Percentiles rank a stretch among this genome's conserved stretches.
phyloP scores from a whole-genome alignment of 2,888 invertebrate genomes.

The Archips xylosteana region DNA sequence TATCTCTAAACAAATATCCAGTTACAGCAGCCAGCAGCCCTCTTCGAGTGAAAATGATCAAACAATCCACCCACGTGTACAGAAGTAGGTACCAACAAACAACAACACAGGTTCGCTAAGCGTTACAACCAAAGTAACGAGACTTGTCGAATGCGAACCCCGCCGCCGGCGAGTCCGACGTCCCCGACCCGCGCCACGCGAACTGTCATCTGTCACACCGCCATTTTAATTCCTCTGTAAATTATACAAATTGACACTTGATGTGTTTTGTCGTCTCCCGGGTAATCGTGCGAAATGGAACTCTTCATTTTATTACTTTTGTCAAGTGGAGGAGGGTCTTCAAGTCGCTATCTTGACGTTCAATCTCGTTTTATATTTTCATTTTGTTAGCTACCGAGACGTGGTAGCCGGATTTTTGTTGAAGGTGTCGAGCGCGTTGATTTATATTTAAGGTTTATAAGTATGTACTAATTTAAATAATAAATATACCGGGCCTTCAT shows the following conservation, averaged over 20 bases:
- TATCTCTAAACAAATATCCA: constrained; percentile 72
- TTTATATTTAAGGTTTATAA: constrained; percentile 32
- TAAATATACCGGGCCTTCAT: constrained; percentile 50
- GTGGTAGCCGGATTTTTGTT: constrained; percentile 28
- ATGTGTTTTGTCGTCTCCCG: constrained; percentile 81
- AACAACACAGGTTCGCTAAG: constrained; percentile 3
- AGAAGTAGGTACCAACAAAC: neutral
- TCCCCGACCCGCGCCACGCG: constrained; percentile 53
- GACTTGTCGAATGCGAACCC: constrained; percentile 43
- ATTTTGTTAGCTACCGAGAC: constrained; percentile 48
- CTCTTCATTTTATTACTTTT: constrained; percentile 70
- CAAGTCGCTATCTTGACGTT: constrained; percentile 52
- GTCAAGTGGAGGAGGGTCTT: constrained; percentile 57
- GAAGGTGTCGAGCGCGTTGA: constrained; percentile 37
- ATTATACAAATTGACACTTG: constrained; percentile 82
- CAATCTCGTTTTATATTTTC: constrained; percentile 50
- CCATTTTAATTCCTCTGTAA: constrained; percentile 78
- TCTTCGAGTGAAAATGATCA: constrained; percentile 53
- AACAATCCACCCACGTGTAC: constrained; percentile 45
- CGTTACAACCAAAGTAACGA: constrained; percentile 10
- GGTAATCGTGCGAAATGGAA: constrained; percentile 76
- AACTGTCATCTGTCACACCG: constrained; percentile 77
- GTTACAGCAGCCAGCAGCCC: constrained; percentile 53
- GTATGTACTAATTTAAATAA: constrained; percentile 40
- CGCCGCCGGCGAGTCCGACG: constrained; percentile 47